Percentiles rank a stretch among this genome's conserved stretches.
phyloP scores from a whole-genome alignment of 2,797 vertebrate genomes.

The Tenualosa thibaudeaui region DNA sequence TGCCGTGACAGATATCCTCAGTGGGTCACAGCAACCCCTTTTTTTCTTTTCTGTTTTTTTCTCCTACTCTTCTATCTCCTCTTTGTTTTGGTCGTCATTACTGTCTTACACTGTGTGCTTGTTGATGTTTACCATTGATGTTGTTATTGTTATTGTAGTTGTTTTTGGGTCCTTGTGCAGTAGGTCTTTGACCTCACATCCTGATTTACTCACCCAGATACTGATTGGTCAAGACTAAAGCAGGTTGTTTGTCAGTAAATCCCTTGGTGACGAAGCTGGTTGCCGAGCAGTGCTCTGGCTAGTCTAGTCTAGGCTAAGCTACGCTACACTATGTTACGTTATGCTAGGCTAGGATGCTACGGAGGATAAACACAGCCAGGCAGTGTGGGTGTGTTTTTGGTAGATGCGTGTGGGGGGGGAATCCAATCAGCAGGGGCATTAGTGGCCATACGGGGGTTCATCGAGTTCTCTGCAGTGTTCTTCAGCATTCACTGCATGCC shows the following conservation, averaged over 20 bases:
- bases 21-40: not conserved
- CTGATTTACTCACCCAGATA: not conserved
- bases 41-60: not conserved
- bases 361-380: not conserved
- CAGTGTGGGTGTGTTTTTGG: not conserved
- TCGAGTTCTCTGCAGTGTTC: not conserved
- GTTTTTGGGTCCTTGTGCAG: not conserved
- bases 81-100: not conserved
- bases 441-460: not conserved
- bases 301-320: not conserved
- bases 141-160: not conserved
- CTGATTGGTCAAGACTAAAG: not conserved
- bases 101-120: not conserved
- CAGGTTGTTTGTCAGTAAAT: constrained; percentile 21
- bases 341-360: not conserved
- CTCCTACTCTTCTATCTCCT: not conserved
- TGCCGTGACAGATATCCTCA: constrained; percentile 4
- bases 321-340: not conserved
- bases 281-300: not conserved
- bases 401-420: not conserved
- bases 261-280: not conserved
- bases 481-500: not conserved
- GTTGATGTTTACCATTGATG: not conserved
- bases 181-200: not conserved
- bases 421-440: not conserved